These are phyloP conservation scores for Leuciscus waleckii DNA, from an alignment of 2,797 vertebrate species.

Conservation along the genomic window DNA sequence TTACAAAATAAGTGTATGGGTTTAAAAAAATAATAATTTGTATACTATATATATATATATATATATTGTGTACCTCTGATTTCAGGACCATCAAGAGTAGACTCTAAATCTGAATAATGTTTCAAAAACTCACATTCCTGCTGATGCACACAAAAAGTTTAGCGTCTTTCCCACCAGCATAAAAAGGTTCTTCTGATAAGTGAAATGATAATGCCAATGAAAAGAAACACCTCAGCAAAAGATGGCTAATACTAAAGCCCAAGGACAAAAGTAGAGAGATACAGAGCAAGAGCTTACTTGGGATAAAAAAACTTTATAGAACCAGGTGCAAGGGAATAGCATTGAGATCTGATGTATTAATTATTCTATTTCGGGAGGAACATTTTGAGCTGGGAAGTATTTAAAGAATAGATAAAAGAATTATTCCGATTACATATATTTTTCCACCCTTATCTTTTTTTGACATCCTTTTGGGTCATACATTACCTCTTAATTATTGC, in stretches of 20 bases:
- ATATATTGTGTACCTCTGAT: neutral
- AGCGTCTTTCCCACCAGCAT: constrained; percentile 21
- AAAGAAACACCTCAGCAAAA: constrained; percentile 51
- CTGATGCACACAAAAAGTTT: constrained; percentile 33
- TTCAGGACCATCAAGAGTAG: neutral
- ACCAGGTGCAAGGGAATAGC: neutral
- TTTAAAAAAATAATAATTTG: neutral
- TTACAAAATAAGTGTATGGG: neutral
- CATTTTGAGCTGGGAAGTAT: neutral
- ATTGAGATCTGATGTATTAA: neutral
- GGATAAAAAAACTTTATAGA: constrained; percentile 24
- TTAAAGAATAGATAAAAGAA: neutral
- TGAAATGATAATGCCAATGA: constrained; percentile 42
- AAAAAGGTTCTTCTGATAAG: constrained; percentile 26
- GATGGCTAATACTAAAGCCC: constrained; percentile 14
- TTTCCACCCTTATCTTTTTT: neutral
- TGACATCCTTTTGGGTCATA: neutral
- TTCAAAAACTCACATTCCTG: constrained; percentile 17
- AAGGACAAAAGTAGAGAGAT: constrained; percentile 47
- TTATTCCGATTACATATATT: neutral
- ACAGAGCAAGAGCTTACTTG: constrained; percentile 1
- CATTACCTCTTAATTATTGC: neutral
- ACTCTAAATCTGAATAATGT: constrained; percentile 21
- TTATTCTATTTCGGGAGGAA: neutral
- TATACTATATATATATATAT: neutral